These are phyloP conservation scores for Hemaris fuciformis DNA, from an alignment of 2,888 invertebrate species.

Conservation along the genomic window DNA sequence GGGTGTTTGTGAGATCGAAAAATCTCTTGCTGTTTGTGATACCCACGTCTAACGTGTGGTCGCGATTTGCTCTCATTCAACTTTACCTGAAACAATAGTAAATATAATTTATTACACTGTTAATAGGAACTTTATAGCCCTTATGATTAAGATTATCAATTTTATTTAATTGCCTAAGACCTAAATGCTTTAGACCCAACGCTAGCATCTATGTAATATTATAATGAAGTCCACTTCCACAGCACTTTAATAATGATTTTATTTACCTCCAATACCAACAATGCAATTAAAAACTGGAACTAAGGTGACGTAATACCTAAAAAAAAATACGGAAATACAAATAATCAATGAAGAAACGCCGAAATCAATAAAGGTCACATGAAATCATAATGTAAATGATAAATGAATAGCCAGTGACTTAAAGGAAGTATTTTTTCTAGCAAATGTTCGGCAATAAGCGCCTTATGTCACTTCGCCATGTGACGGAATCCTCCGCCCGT, in stretches of 20 bases:
- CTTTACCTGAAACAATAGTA: background rate
- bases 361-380: background rate
- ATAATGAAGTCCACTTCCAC: background rate
- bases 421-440: background rate
- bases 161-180: no score
- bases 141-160: no score
- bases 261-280: background rate
- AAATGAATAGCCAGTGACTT: background rate
- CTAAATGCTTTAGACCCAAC: no score
- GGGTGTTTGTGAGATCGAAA: no score
- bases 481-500: no score
- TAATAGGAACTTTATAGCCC: background rate
- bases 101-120: background rate
- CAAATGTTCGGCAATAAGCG: no score
- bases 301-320: background rate
- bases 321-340: background rate
- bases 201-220: background rate
- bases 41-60: slow-evolving; percentile 40
- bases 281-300: background rate
- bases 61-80: background rate
- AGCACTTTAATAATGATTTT: background rate
- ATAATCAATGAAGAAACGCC: background rate
- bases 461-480: no score
- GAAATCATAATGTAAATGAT: background rate
- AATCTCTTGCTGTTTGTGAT: no score